These are phyloP conservation scores for Perithous albicinctus DNA, from an alignment of 2,888 invertebrate species.

Conservation along the genomic window DNA sequence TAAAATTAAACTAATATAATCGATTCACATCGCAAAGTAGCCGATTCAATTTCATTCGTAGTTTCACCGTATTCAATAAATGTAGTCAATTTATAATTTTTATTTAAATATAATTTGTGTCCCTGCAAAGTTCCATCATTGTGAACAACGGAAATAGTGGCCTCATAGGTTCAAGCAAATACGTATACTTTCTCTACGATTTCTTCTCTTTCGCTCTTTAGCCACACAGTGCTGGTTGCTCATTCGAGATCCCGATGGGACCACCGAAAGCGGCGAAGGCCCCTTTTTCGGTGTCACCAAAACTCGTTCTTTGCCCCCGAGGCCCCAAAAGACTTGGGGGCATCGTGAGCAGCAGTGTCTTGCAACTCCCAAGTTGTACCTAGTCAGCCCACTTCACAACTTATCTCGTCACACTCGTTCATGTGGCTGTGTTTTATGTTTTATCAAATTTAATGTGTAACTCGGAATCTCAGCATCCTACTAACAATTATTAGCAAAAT, in stretches of 20 bases:
- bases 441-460: constrained; percentile 21
- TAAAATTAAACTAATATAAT: too few species aligned
- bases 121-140: background rate
- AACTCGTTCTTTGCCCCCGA: constrained; percentile 80
- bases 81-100: background rate
- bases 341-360: constrained; percentile 24
- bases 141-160: constrained; percentile 3
- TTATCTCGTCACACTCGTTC: constrained; percentile 59
- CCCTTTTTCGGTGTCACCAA: constrained; percentile 81
- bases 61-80: background rate
- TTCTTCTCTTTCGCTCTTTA: constrained; percentile 21
- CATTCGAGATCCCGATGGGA: constrained; percentile 53
- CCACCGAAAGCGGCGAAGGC: constrained; percentile 75
- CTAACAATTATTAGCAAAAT: background rate
- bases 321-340: constrained; percentile 37
- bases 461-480: background rate
- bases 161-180: background rate
- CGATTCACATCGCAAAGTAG: background rate
- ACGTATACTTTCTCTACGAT: constrained; percentile 40
- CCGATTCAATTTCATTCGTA: background rate
- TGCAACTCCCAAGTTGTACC: constrained; percentile 48
- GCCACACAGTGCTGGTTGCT: constrained; percentile 37
- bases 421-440: constrained; percentile 15
- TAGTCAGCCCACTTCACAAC: constrained; percentile 75
- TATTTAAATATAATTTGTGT: background rate